phyloP scores from a whole-genome alignment of 2,797 vertebrate genomes.

The Tiaroga cobitis region DNA sequence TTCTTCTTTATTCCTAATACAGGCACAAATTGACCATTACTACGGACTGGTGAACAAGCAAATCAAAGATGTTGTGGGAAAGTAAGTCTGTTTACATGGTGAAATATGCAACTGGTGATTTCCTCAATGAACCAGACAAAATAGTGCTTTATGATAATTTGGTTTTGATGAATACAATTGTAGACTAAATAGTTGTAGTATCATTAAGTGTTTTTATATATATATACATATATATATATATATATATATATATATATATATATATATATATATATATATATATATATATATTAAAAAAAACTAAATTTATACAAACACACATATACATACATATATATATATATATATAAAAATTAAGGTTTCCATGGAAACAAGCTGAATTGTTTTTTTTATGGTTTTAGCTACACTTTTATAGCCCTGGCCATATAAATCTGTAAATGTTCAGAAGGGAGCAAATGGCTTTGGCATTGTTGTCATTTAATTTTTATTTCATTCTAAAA shows the following conservation, averaged over 20 bases:
- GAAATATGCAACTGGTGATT: neutral
- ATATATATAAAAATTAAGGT: too few species aligned
- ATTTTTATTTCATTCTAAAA: too few species aligned
- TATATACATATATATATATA: too few species aligned
- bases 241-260: too few species aligned
- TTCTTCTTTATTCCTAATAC: slow-evolving; percentile 51
- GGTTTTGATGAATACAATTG: neutral
- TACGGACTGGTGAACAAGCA: slow-evolving; percentile 82
- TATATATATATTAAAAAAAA: too few species aligned
- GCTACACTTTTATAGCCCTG: neutral
- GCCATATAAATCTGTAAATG: neutral
- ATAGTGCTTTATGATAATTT: neutral
- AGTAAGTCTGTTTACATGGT: slow-evolving; percentile 74
- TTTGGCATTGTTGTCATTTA: neutral
- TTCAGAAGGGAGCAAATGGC: neutral
- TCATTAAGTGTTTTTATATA: too few species aligned
- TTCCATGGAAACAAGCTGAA: too few species aligned
- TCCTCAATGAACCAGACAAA: neutral
- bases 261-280: too few species aligned
- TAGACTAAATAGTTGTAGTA: too few species aligned
- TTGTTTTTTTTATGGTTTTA: neutral
- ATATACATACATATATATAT: too few species aligned
- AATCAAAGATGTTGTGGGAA: slow-evolving; percentile 81
- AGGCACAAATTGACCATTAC: slow-evolving; percentile 88
- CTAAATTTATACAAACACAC: too few species aligned